Conservation (phyloP, 1,140 invertebrate genomes). For the Melitaea cinxia region DNA sequence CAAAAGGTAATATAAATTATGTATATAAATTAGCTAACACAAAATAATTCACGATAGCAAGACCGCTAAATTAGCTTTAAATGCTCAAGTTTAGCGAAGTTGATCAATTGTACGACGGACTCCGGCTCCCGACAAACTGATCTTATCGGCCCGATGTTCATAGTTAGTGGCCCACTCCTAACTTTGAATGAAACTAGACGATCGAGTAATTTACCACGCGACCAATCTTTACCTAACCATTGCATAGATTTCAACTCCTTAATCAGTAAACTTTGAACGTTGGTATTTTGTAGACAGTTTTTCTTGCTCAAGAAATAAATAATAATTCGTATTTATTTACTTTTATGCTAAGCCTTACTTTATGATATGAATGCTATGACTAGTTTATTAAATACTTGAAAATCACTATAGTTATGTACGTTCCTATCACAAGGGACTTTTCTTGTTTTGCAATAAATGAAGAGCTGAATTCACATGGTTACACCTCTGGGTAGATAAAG, state of each 20-base stretch:
- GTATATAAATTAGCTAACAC: not conserved
- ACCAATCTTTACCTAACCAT: constrained; percentile 23
- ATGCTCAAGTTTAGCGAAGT: constrained; percentile 21
- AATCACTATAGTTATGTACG: no score
- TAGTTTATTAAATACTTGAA: not conserved
- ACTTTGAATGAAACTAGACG: constrained; percentile 21
- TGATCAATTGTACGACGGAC: constrained; percentile 26
- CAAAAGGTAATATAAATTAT: not conserved
- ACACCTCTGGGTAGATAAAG: no score
- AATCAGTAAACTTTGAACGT: constrained; percentile 9
- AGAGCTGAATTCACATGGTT: no score
- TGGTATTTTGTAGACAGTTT: not conserved
- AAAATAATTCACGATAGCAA: constrained; percentile 24
- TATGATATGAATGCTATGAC: not conserved
- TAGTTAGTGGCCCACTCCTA: constrained; percentile 22
- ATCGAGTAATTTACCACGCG: constrained; percentile 29
- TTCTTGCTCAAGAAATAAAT: not conserved
- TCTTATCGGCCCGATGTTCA: constrained; percentile 26
- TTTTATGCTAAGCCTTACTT: not conserved
- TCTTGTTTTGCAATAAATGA: no score
- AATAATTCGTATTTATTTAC: not conserved
- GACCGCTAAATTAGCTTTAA: constrained; percentile 27
- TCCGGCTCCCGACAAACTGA: constrained; percentile 24
- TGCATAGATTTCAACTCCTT: constrained; percentile 10
- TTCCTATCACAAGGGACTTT: no score